A percentile compares a stretch with the other conserved stretches of the same genome.
Conservation (phyloP, 2,797 vertebrate species). For the Tenualosa thibaudeaui region DNA sequence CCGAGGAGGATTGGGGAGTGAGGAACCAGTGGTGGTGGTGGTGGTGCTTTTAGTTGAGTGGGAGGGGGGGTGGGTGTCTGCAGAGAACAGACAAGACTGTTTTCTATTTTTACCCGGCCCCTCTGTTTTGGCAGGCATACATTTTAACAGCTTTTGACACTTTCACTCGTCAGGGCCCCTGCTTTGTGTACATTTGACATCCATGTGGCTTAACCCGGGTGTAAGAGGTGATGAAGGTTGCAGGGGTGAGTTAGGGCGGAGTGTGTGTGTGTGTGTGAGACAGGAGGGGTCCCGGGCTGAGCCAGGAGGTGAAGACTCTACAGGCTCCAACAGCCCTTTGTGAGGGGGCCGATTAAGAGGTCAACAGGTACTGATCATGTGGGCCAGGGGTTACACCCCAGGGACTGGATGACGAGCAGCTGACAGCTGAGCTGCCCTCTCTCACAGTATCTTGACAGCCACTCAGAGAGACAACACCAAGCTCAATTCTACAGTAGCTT, state of each 20-base stretch:
- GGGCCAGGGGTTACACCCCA: not conserved
- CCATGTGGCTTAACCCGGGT: constrained; percentile 17
- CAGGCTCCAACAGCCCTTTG: constrained; percentile 11
- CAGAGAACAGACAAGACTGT: constrained; percentile 3
- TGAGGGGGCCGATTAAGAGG: constrained; percentile 32
- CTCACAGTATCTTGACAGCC: not conserved
- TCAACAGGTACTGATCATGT: constrained; percentile 38
- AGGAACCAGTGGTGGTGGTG: not conserved
- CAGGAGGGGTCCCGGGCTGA: not conserved
- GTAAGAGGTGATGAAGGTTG: constrained; percentile 3
- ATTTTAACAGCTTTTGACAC: constrained; percentile 28
- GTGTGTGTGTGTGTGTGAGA: not conserved
- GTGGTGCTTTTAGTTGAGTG: no score
- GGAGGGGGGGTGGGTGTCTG: not conserved
- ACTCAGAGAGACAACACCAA: constrained; percentile 26
- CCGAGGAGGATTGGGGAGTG: not conserved
- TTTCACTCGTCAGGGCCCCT: constrained; percentile 2
- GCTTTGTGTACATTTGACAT: constrained; percentile 25
- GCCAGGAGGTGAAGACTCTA: not conserved
- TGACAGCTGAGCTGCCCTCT: constrained; percentile 37
- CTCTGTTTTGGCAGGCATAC: constrained; percentile 5
- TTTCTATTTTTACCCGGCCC: constrained; percentile 7
- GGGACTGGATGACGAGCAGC: constrained; percentile 8
- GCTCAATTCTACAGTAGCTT: not conserved
- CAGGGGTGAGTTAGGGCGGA: not conserved